Evolutionary conservation across 2,797 vertebrate species (phyloP), one percentile per base, ranked within the genome.

Genomic region (Micropoecilia bifurca): DNA sequence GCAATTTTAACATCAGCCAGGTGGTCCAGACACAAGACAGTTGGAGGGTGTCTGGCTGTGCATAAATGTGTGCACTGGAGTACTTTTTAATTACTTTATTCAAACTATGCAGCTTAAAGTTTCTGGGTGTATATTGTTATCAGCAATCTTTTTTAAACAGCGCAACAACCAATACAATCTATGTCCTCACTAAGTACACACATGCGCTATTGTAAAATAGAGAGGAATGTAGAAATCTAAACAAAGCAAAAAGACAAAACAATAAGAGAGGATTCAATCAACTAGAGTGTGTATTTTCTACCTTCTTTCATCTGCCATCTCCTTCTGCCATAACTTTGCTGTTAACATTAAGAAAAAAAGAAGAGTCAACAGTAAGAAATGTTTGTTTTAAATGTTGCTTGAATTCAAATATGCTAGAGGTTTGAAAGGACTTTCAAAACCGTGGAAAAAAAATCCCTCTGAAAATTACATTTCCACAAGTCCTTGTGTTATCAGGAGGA

Each of bases 1-100:
- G 5, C 77, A 80, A 81, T 77, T 48, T 33, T 69, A 81, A 72
- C 55, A 28, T 9, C 20, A 61, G 55, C 59, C 47, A 72, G 71
- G 86, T 81, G 81, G 83, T 89, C 50, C 83, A 85, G 77, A 81
- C 61, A 45, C 57, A 68, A 76, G 72, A 16, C 84, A 81, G 79
- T 80, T 76, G 28, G 63, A 76, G 43, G 46, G 66, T 71, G 71
- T 77, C 55, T 76, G 63, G 30, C 75, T 90, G 69, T 87, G 85
- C 73, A 82, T 80, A 25, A 80, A 80, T 81, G 43, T 87, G 43
- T 87, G 41, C 66, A 10, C 33, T 48, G 76, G 53, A 47, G 61
- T 33, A 86, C 66, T 90, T 85, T 87, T 74, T 81, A 86, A 83
- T 85, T n/a, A 39, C 50, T 57, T 57, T n/a, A 76, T 83, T 16